A percentile compares a stretch with the other conserved stretches of the same genome.
These are phyloP conservation scores for Drosophila quadrilineata DNA, from an alignment of 1,140 invertebrate genomes.

Conservation along the genomic window DNA sequence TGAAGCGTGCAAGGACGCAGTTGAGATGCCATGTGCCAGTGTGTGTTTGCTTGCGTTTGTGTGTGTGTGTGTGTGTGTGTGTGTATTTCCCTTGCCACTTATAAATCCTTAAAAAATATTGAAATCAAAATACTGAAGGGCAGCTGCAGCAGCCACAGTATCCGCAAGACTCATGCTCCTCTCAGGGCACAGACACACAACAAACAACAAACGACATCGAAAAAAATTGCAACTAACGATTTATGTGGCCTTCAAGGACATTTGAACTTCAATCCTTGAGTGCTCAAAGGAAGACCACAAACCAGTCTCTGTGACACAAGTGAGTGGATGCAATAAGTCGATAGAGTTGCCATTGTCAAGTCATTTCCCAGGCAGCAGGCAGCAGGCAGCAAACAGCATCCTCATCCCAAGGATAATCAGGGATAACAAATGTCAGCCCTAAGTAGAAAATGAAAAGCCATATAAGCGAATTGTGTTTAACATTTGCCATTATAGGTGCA, in stretches of 20 bases:
- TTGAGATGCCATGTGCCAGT: not conserved
- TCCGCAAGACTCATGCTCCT: slow-evolving; percentile 6
- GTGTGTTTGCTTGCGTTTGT: not conserved
- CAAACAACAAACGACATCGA: not conserved
- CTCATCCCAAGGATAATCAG: no score
- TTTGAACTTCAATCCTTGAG: slow-evolving; percentile 43
- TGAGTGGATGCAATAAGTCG: not conserved
- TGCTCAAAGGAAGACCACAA: not conserved
- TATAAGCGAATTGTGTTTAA: no score
- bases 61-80: not conserved
- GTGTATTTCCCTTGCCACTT: slow-evolving; percentile 5
- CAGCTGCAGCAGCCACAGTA: slow-evolving; percentile 7
- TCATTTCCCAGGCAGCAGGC: no score
- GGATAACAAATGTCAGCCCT: no score
- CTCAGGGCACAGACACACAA: not conserved
- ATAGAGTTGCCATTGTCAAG: slow-evolving; percentile 3
- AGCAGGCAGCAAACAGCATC: no score
- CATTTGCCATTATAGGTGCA: no score
- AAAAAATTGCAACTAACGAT: slow-evolving; percentile 49
- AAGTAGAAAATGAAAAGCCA: no score
- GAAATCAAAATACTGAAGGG: slow-evolving; percentile 44
- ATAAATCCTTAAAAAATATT: slow-evolving; percentile 57
- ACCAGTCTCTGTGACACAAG: no score
- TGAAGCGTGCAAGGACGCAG: slow-evolving; percentile 10
- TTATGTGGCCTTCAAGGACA: slow-evolving; percentile 55